Conservation (phyloP, 2,888 invertebrate genomes). For the Acleris sparsana region DNA sequence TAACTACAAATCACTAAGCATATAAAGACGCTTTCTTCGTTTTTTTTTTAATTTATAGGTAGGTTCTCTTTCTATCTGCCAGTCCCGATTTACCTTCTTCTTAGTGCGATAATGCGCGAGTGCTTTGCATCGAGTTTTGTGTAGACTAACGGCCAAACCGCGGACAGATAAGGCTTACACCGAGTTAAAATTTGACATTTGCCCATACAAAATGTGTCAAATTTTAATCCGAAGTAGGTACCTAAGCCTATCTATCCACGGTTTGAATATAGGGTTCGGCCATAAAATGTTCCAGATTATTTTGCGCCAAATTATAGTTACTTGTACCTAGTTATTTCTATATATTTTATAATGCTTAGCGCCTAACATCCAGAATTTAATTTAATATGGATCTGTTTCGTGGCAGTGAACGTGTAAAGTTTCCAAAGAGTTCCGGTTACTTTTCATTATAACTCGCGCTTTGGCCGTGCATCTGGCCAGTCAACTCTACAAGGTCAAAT, state of each 20-base stretch:
- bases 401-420: too few relatives aligned
- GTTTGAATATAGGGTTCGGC: too few relatives aligned
- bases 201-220: too few relatives aligned
- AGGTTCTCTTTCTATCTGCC: not conserved
- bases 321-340: too few relatives aligned
- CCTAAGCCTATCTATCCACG: too few relatives aligned
- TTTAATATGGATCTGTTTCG: too few relatives aligned
- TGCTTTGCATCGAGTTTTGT: constrained; percentile 42
- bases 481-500: constrained; percentile 60
- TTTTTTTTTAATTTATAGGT: not conserved
- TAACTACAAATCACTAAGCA: not conserved
- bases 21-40: not conserved
- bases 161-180: too few relatives aligned
- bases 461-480: constrained; percentile 45
- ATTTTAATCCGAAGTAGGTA: too few relatives aligned
- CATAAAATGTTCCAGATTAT: constrained; percentile 1
- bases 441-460: constrained; percentile 2
- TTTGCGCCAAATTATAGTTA: not conserved
- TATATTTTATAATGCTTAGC: too few relatives aligned
- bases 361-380: too few relatives aligned
- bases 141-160: too few relatives aligned
- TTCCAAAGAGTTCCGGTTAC: constrained; percentile 38
- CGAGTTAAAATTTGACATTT: too few relatives aligned
- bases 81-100: not conserved
- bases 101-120: constrained; percentile 32